Evolutionary conservation across 1,140 invertebrate genomes (phyloP).

Genomic region (Pomphorhynchus laevis): DNA sequence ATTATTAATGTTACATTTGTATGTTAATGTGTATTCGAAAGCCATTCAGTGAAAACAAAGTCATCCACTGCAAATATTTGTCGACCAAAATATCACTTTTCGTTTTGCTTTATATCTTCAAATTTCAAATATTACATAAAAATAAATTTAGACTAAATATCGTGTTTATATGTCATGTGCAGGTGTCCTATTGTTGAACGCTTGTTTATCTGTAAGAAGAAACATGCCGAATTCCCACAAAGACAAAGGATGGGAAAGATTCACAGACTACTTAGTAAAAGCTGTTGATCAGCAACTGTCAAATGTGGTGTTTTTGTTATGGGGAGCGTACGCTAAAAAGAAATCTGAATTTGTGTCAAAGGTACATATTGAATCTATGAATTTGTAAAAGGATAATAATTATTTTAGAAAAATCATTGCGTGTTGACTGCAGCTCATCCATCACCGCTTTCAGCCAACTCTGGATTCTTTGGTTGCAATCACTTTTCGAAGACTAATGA

Average conservation of each 20-base stretch:
- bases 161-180: too few relatives aligned
- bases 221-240: neutral
- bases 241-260: neutral
- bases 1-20: too few relatives aligned
- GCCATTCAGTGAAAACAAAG: too few relatives aligned
- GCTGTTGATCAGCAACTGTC: neutral
- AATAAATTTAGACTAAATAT: too few relatives aligned
- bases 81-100: too few relatives aligned
- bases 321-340: constrained; percentile 8
- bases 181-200: constrained; percentile 8
- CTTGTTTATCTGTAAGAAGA: constrained; percentile 8
- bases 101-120: too few relatives aligned
- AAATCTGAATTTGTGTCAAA: too few relatives aligned
- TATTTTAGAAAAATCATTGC: neutral
- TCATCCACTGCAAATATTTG: too few relatives aligned
- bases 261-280: constrained; percentile 3
- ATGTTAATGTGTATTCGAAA: too few relatives aligned
- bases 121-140: too few relatives aligned
- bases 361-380: too few relatives aligned
- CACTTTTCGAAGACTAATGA: constrained; percentile 7
- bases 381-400: too few relatives aligned
- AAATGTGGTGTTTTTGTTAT: constrained; percentile 4
- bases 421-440: constrained; percentile 8
- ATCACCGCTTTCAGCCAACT: constrained; percentile 6
- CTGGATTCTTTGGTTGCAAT: constrained; percentile 6